Evolutionary conservation across 2,888 invertebrate species (phyloP), one percentile per base, ranked within the genome.

Genomic region (Polietes domitor): DNA sequence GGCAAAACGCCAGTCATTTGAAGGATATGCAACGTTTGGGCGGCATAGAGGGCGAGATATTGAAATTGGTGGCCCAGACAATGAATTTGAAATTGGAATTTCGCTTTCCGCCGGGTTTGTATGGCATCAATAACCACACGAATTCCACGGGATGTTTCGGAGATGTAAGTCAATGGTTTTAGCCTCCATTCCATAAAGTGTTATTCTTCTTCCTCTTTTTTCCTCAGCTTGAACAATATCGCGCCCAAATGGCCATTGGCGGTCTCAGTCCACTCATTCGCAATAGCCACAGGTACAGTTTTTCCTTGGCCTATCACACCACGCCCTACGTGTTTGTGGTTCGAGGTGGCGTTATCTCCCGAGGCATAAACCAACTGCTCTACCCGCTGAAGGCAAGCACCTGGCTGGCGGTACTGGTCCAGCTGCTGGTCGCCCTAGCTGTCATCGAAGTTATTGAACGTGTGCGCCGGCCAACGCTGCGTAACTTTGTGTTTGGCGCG

Each of bases 31-130:
- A 80, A 19, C 88, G 88, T 0, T 82, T 90, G 0, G 76, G 70
- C 0, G 91, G 92, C 1, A 85, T 91, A 26, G 92, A 92, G 41
- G 91, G 90, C 0, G 87, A 88, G 5, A 73, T 91, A 6, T 80
- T 92, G 2, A 88, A 87, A 32, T 0, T 83, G 10, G 70, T 91
- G 53, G 86, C 90, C 3, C 76, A 58, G 7, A 65, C 83, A 0
- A 53, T 91, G n/a, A 86, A 87, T 17, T 91, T 91, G 61, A 87
- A 86, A 0, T 86, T 91, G 0, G 15, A 80, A 0, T 73, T 90
- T 24, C 21, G 85, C 12, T 87, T 88, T 50, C 86, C 89, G 0
- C 83, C 76, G 4, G 87, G 78, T 3, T 26, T 74, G 0, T 87
- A 83, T 17, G 37, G 73, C 3, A 86, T 88, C 24, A 79, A 83